Evolutionary conservation across 2,888 invertebrate species (phyloP), one percentile per base, ranked within the genome.

Genomic region (Drosophila kokeensis): DNA sequence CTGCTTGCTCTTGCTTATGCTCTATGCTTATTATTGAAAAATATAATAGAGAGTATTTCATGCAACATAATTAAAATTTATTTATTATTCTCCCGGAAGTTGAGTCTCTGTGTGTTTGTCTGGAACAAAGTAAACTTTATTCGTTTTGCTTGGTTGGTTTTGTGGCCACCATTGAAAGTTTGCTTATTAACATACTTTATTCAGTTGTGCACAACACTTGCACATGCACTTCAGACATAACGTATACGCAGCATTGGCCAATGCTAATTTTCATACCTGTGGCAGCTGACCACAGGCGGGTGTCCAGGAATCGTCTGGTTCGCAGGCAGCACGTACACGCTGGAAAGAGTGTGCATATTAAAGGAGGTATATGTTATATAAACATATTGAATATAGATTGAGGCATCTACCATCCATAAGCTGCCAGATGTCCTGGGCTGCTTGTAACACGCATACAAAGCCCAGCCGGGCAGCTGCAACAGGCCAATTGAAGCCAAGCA

Each of bases 381-480:
- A 15, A n/a, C 24, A 40, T 2, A 13, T 18, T 45, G 11, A 13
- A 34, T 5, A 24, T 13, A 30, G 15, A 13, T 24, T n/a, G 18
- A 0, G 15, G 15, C 24, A n/a, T 6, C 8, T 69, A 92, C 92
- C 81, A 85, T 71, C 62, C 82, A 73, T 6, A 83, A 64, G 53
- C 67, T 75, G 36, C 54, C 64, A 18, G 62, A 49, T 4, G 63
- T 45, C 3, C 77, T 73, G 24, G 82, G 70, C 71, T 91, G 90
- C 49, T 91, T 89, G 34, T 69, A 87, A 53, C 90, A 54, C n/a
- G 84, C 86, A 58, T 88, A 92, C 11, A 91, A 24, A 29, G 91
- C 92, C 93, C 93, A 93, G 18, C 90, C 82, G 1, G 94, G 92
- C 34, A 95, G 93, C 84, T 94, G 94, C 1, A 94, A 29, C 2